phyloP scores from a whole-genome alignment of 1,140 invertebrate species.

The Drosophila malerkotliana region DNA sequence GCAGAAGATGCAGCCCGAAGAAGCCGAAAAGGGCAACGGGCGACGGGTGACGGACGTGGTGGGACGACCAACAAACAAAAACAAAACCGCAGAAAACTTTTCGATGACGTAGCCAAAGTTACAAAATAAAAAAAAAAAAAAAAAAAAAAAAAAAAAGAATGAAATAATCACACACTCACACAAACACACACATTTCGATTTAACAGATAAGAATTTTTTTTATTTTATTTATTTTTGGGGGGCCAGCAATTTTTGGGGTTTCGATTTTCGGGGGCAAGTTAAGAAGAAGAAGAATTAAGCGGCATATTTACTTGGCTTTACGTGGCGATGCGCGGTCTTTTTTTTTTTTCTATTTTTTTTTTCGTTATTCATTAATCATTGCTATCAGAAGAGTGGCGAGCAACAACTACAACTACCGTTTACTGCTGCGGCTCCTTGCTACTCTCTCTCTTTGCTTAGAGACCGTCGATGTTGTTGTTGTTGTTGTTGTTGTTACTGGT shows the following conservation, averaged over 20 bases:
- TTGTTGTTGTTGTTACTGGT: constrained; percentile 19
- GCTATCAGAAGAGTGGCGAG: constrained; percentile 10
- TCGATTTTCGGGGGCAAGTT: no score
- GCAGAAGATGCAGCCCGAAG: constrained; percentile 4
- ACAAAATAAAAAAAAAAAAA: constrained; percentile 1
- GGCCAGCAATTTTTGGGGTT: no score
- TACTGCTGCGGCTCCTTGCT: neutral
- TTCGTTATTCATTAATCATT: constrained; percentile 24
- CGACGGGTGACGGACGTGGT: no score
- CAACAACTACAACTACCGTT: constrained; percentile 13
- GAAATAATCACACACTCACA: neutral
- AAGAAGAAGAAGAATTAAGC: constrained; percentile 1
- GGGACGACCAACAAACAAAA: neutral
- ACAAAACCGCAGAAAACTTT: constrained; percentile 7
- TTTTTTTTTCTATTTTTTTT: neutral
- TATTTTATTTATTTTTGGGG: neutral
- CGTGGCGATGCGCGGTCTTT: neutral
- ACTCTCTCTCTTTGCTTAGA: neutral
- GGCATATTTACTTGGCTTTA: constrained; percentile 32
- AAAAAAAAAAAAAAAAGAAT: neutral
- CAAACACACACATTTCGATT: neutral
- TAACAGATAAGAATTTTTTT: neutral
- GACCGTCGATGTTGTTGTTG: constrained; percentile 11
- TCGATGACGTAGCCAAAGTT: constrained; percentile 9
- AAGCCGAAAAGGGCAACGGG: constrained; percentile 10